Evolutionary conservation across 1,140 invertebrate genomes (phyloP).

Genomic region (Ladona fulva): DNA sequence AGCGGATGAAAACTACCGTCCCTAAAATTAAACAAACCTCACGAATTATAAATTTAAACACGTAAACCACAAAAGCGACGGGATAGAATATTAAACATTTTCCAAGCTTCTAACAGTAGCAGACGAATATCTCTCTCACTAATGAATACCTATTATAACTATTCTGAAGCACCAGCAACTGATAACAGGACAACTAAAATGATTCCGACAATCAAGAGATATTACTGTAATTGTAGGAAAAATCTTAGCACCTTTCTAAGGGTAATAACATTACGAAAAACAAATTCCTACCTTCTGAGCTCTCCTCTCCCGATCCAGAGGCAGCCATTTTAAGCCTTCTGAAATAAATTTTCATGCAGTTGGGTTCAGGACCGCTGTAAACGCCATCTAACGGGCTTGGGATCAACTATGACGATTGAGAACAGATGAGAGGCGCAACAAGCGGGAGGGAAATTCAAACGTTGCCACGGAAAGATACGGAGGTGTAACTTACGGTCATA

Average conservation of each 20-base stretch:
- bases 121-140: background rate
- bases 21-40: too few relatives aligned
- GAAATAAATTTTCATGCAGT: background rate
- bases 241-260: too few relatives aligned
- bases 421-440: background rate
- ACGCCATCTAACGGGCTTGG: background rate
- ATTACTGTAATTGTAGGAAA: too few relatives aligned
- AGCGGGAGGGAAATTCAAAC: background rate
- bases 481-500: too few relatives aligned
- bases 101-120: background rate
- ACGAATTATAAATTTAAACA: too few relatives aligned
- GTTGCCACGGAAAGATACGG: too few relatives aligned
- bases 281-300: background rate
- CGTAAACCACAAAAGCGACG: too few relatives aligned
- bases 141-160: background rate
- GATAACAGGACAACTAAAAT: background rate
- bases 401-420: background rate
- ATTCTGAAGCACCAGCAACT: background rate
- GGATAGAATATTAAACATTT: background rate
- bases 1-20: too few relatives aligned
- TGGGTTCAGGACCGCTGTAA: background rate
- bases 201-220: too few relatives aligned
- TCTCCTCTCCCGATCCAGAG: background rate
- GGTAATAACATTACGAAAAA: background rate
- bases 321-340: slow-evolving; percentile 4